Evolutionary conservation across 1,140 invertebrate species (phyloP), one percentile per base, ranked within the genome.

Genomic region (Oreohelix idahoensis): DNA sequence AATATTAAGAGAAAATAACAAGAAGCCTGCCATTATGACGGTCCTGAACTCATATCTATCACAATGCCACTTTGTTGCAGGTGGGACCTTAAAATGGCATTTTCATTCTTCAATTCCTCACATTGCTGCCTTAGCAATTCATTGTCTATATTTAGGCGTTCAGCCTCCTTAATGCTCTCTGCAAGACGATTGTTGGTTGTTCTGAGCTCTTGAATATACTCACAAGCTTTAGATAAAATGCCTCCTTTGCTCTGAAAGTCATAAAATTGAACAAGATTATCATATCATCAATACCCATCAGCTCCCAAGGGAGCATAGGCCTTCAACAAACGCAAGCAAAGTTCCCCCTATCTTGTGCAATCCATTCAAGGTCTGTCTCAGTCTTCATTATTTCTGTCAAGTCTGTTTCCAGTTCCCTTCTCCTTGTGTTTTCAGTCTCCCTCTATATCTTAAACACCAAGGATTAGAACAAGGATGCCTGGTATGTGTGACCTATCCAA

Each of bases 201-300:
- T 81, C 96, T 95, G 81, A 98, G 94, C 90, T 98, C 97, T 74
- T 94, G 94, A 84, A 99, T 98, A 92, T 98, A 98, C 90, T 99
- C 97, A 93, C 97, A 99, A 2, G 97, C 97, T 93, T 98, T 98
- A 4, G 97, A 96, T 84, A 99, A 92, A 86, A 99, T 98, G 71
- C 97, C 97, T 49, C 97, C 97, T 95, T 99, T 99, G 89, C 97
- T 98, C 94, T 98, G 94, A 79, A 89, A 89, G n/a, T 29, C 23
- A 71, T 74, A 53, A 71, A 77, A 53, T n/a, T n/a, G 45, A 81
- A 73, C 42, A 38, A 49, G 15, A 66, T n/a, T n/a, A n/a, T n/a
- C n/a, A n/a, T n/a, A n/a, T n/a, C n/a, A n/a, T n/a, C n/a, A n/a
- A n/a, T n/a, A n/a, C n/a, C n/a, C n/a, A n/a, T n/a, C n/a, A n/a